These are phyloP conservation scores for Sussaba pulchella DNA, from an alignment of 2,888 invertebrate genomes.

Conservation along the genomic window DNA sequence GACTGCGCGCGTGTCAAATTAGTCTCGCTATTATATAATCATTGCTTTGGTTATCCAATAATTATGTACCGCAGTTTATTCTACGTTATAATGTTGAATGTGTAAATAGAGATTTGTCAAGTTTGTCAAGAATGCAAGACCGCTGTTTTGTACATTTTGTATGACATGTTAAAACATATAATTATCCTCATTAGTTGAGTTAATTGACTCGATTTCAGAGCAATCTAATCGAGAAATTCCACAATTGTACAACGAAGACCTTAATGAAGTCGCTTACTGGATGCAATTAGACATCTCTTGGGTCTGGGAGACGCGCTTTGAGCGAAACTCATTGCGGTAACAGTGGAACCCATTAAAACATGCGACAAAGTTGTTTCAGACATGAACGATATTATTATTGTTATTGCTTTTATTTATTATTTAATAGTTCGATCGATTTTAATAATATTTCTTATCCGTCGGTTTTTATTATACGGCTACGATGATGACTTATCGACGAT, in stretches of 20 bases:
- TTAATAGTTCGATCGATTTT: too few relatives aligned
- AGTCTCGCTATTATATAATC: constrained; percentile 16
- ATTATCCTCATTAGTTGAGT: constrained; percentile 35
- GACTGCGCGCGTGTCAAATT: constrained; percentile 34
- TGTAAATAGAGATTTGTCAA: constrained; percentile 25
- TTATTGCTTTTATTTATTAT: constrained; percentile 34
- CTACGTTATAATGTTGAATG: neutral
- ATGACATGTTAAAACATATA: constrained; percentile 14
- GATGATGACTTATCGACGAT: too few relatives aligned
- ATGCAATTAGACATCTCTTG: constrained; percentile 8
- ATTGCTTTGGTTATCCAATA: constrained; percentile 5
- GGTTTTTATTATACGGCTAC: too few relatives aligned
- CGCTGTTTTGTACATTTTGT: constrained; percentile 32
- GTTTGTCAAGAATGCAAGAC: constrained; percentile 10
- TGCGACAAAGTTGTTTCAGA: constrained; percentile 7
- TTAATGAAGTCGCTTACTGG: constrained; percentile 34
- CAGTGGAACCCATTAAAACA: constrained; percentile 1
- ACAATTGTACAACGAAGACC: neutral
- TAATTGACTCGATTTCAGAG: constrained; percentile 13
- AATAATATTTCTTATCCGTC: too few relatives aligned
- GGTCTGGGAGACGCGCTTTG: neutral
- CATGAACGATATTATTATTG: constrained; percentile 3
- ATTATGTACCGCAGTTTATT: constrained; percentile 11
- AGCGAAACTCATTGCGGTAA: constrained; percentile 2
- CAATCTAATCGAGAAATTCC: neutral